A percentile compares a stretch with the other conserved stretches of the same genome.
These are phyloP conservation scores for Magallana ariakensis DNA, from an alignment of 1,140 invertebrate genomes.

Conservation along the genomic window DNA sequence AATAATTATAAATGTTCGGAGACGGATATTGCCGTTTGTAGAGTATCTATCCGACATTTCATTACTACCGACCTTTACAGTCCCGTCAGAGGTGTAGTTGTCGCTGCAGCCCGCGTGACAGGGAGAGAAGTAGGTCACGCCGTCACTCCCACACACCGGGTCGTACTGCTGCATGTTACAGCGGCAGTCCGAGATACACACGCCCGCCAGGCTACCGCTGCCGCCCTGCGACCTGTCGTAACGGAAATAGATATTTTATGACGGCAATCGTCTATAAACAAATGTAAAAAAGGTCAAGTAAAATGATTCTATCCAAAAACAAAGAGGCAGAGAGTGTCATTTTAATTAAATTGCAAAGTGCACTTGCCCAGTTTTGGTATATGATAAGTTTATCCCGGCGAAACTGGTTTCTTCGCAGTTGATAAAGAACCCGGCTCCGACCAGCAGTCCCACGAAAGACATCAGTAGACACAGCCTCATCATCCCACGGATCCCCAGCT, in stretches of 20 bases:
- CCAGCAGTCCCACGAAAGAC: slow-evolving; percentile 52
- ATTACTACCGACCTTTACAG: background rate
- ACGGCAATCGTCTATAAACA: background rate
- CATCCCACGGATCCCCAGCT: slow-evolving; percentile 60
- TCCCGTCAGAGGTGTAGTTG: slow-evolving; percentile 52
- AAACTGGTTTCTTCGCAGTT: slow-evolving; percentile 60
- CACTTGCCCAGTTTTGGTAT: slow-evolving; percentile 1
- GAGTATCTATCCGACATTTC: no score
- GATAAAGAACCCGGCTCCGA: slow-evolving; percentile 61
- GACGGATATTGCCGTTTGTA: no score
- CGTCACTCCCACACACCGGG: slow-evolving; percentile 83
- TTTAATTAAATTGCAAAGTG: no score
- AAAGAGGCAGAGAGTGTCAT: no score
- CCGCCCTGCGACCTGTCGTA: slow-evolving; percentile 26
- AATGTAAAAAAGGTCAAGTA: background rate
- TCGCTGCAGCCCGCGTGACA: slow-evolving; percentile 92
- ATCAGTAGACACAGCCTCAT: slow-evolving; percentile 52
- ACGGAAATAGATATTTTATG: background rate
- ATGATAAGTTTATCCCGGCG: slow-evolving; percentile 52
- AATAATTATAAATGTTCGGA: no score
- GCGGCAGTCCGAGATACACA: slow-evolving; percentile 62
- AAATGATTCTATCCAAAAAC: no score
- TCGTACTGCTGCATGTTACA: slow-evolving; percentile 63
- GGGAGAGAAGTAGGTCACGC: slow-evolving; percentile 92
- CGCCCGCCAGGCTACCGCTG: slow-evolving; percentile 31